Evolutionary conservation across 2,888 invertebrate species (phyloP).

Genomic region (Drosophila longiperda): DNA sequence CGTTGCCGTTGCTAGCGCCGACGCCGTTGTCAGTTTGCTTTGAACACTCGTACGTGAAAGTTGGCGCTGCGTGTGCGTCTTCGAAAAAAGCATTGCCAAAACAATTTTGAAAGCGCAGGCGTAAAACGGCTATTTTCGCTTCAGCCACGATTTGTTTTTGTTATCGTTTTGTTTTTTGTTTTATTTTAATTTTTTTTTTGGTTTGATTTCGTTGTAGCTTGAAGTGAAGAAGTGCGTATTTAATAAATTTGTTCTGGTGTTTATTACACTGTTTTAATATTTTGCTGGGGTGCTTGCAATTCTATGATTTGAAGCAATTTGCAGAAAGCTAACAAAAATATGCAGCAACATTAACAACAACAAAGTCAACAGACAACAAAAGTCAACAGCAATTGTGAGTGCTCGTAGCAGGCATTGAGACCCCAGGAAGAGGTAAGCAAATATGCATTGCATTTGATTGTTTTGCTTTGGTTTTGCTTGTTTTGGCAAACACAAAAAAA

Average conservation of each 20-base stretch:
- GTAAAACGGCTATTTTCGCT: slow-evolving; percentile 68
- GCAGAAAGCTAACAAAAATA: slow-evolving; percentile 47
- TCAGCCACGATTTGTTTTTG: slow-evolving; percentile 43
- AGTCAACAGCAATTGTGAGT: slow-evolving; percentile 67
- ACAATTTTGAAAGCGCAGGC: slow-evolving; percentile 72
- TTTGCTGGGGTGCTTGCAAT: slow-evolving; percentile 12
- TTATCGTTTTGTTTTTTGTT: slow-evolving; percentile 30
- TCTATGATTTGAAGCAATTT: slow-evolving; percentile 44
- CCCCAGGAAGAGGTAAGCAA: slow-evolving; percentile 71
- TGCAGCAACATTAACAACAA: slow-evolving; percentile 48
- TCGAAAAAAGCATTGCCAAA: slow-evolving; percentile 31
- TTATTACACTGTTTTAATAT: background rate
- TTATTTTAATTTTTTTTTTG: slow-evolving; percentile 8
- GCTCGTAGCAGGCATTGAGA: slow-evolving; percentile 37
- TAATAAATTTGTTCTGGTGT: slow-evolving; percentile 34
- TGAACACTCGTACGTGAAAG: slow-evolving; percentile 70
- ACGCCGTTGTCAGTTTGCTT: slow-evolving; percentile 63
- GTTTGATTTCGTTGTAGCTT: slow-evolving; percentile 28
- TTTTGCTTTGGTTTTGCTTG: slow-evolving; percentile 18
- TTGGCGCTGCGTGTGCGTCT: slow-evolving; percentile 52
- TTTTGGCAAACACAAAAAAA: slow-evolving; percentile 9
- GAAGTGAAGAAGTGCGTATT: slow-evolving; percentile 55
- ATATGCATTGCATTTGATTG: slow-evolving; percentile 54
- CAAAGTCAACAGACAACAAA: slow-evolving; percentile 34
- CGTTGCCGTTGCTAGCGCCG: slow-evolving; percentile 20